Evolutionary conservation across 2,797 vertebrate species (phyloP), one percentile per base, ranked within the genome.

Genomic region (Meriones psammophilus): DNA sequence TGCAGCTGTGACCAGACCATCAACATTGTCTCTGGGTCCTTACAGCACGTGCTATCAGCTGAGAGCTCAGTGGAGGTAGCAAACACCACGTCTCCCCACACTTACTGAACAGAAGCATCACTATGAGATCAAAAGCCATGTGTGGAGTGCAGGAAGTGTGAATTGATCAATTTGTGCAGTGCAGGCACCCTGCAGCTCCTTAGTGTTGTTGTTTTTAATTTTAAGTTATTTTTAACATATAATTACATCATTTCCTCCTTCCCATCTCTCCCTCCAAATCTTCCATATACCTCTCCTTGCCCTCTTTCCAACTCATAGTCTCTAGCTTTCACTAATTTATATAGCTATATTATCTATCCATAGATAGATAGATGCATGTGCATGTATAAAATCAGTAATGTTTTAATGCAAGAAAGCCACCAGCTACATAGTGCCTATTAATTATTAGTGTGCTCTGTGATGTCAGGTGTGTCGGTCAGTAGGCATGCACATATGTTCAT

Each of bases 1-100:
- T 0, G 7, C 8, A 46, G 46, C 36, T 60, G 15, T 56, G 42
- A 66, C 56, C 68, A 24, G 22, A 12, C 56, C 66, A 36, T 26
- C 6, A 13, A 30, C 13, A 3, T 0, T 18, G 3, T 60, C 58
- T 8, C 39, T 14, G 18, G 54, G 8, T 4, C 5, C 28, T 26
- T 17, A 0, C 5, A 81, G 39, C 2, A n/a, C 0, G 12, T 17
- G 15, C 5, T 66, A n/a, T 26, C 36, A 84, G 17, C 62, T 3
- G 1, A 8, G 8, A 87, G 26, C 14, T 39, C 17, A 17, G 12
- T 18, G 15, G 66, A 60, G 56, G 87, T 4, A 15, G 30, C 6
- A 18, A n/a, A 54, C n/a, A 22, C 33, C 33, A 28, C 84, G 26
- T 73, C 9, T 91, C 3, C 18, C 83, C 36, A 62, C 6, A 36